Evolutionary conservation across 2,797 vertebrate species (phyloP).

Genomic region (Characodon lateralis): DNA sequence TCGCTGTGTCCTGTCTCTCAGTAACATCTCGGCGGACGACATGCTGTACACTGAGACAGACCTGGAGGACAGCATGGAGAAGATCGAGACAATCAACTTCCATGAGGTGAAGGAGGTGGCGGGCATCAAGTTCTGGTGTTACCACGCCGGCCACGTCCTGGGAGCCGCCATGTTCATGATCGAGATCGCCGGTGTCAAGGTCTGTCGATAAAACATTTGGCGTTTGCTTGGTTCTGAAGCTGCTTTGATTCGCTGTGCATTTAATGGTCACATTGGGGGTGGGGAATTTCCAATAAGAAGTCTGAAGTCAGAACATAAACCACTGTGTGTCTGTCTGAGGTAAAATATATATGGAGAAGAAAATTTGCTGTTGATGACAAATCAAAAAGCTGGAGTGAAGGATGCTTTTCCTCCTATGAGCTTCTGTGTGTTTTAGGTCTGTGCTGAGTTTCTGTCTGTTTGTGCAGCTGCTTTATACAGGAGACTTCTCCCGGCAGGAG

Average conservation of each 20-base stretch:
- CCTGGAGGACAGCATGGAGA: slow-evolving; percentile 97
- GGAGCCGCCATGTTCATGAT: slow-evolving; percentile 98
- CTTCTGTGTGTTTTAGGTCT: not conserved
- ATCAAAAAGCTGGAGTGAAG: no score
- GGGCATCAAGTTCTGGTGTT: slow-evolving; percentile 98
- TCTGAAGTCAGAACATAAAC: not conserved
- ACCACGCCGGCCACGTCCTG: slow-evolving; percentile 93
- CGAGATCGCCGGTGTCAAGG: slow-evolving; percentile 95
- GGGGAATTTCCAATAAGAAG: no score
- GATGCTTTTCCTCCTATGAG: not conserved
- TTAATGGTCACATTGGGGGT: not conserved
- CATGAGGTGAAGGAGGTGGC: slow-evolving; percentile 96
- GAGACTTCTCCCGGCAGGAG: slow-evolving; percentile 96
- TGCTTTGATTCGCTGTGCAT: not conserved
- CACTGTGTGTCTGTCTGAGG: no score
- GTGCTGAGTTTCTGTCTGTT: slow-evolving; percentile 13
- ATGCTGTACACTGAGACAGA: slow-evolving; percentile 98
- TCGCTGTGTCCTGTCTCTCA: slow-evolving; percentile 46
- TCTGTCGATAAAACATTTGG: not conserved
- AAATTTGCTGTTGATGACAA: no score
- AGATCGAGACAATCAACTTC: slow-evolving; percentile 98
- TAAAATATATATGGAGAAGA: no score
- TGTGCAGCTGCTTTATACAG: slow-evolving; percentile 90
- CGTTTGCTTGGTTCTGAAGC: not conserved
- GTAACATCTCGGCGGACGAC: slow-evolving; percentile 97